Evolutionary conservation across 2,888 invertebrate species (phyloP).

Genomic region (Ichneumoninae sp.): DNA sequence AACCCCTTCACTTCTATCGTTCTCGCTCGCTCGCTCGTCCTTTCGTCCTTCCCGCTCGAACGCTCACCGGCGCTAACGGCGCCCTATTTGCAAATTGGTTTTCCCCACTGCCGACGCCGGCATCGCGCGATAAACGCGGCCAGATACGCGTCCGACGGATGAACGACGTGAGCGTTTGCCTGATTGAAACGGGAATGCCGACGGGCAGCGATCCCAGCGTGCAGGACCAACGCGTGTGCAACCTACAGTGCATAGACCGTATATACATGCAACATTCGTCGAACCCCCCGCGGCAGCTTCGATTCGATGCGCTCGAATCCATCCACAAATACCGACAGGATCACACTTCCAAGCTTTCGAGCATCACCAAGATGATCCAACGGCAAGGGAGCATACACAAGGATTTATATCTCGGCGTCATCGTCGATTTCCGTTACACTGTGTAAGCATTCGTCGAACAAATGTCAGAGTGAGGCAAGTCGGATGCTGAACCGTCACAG

Average conservation of each 20-base stretch:
- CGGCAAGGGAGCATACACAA: conserved; percentile 1
- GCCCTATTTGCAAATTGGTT: conserved; percentile 83
- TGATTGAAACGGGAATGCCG: conserved; percentile 78
- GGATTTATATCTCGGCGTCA: conserved; percentile 38
- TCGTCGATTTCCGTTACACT: conserved; percentile 20
- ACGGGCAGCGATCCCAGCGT: conserved; percentile 51
- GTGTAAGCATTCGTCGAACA: conserved; percentile 2
- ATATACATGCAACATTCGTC: conserved; percentile 2
- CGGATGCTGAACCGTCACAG: neutral
- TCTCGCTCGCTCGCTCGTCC: conserved; percentile 55
- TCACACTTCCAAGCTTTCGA: conserved; percentile 19
- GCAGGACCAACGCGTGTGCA: conserved; percentile 4
- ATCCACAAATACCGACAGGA: neutral
- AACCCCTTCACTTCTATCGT: conserved; percentile 61
- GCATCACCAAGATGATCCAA: conserved; percentile 39
- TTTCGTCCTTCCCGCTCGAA: conserved; percentile 56
- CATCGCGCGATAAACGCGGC: conserved; percentile 76
- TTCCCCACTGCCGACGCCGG: conserved; percentile 69
- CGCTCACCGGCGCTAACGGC: conserved; percentile 58
- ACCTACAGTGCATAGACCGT: neutral
- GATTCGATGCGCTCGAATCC: conserved; percentile 1
- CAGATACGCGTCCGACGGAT: conserved; percentile 72
- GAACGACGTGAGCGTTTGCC: conserved; percentile 76
- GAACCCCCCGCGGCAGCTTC: conserved; percentile 2
- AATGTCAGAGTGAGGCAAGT: conserved; percentile 18